These are phyloP conservation scores for Drosophila peninsularis DNA, from an alignment of 2,888 invertebrate genomes.

Conservation along the genomic window DNA sequence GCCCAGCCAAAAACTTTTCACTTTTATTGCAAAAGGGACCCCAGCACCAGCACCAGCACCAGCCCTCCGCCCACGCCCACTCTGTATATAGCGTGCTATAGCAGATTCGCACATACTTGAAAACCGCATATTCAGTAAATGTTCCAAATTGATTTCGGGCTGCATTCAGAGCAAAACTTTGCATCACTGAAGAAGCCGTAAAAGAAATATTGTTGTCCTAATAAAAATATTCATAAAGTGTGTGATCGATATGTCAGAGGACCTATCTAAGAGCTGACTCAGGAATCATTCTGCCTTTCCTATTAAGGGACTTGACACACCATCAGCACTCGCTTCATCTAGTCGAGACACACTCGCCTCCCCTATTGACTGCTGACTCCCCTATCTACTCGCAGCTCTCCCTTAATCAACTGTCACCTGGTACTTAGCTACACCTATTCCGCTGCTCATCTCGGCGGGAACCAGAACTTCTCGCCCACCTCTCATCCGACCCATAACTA, in stretches of 20 bases:
- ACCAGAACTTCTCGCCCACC: not conserved
- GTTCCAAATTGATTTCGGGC: slow-evolving; percentile 40
- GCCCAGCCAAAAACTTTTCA: slow-evolving; percentile 32
- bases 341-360: too few relatives aligned
- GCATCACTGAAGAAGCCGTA: slow-evolving; percentile 3
- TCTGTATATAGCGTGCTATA: not conserved
- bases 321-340: too few relatives aligned
- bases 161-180: slow-evolving; percentile 9
- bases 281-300: too few relatives aligned
- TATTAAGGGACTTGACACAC: too few relatives aligned
- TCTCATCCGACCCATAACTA: not conserved
- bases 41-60: not conserved
- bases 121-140: slow-evolving; percentile 31
- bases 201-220: not conserved
- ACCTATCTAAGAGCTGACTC: too few relatives aligned
- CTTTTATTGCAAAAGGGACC: slow-evolving; percentile 31
- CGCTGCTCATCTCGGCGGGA: too few relatives aligned
- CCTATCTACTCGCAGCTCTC: too few relatives aligned
- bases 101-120: slow-evolving; percentile 19
- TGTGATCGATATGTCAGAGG: too few relatives aligned
- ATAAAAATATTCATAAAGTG: not conserved
- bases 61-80: not conserved
- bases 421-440: not conserved
- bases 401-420: not conserved
- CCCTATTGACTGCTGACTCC: too few relatives aligned